Evolutionary conservation across 1,140 invertebrate species (phyloP).

Genomic region (Aphidius gifuensis): DNA sequence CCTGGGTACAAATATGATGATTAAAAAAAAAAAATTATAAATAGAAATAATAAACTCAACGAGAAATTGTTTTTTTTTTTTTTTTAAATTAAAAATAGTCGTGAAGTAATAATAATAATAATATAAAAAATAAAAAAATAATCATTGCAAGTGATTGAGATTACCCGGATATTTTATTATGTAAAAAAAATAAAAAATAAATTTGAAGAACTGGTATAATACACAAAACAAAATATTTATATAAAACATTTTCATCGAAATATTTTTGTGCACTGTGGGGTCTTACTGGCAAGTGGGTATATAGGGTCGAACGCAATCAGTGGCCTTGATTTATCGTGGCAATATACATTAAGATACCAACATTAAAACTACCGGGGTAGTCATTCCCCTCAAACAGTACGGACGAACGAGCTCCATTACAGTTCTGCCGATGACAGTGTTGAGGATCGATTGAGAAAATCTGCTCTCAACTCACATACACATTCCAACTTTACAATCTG

Average conservation of each 20-base stretch:
- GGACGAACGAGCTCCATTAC: slow-evolving; percentile 35
- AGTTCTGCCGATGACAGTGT: slow-evolving; percentile 37
- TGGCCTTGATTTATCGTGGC: slow-evolving; percentile 53
- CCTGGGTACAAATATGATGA: too few species aligned
- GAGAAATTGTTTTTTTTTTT: background rate
- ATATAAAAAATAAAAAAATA: slow-evolving; percentile 4
- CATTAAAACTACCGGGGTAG: slow-evolving; percentile 53
- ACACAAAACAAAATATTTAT: slow-evolving; percentile 33
- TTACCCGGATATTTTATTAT: slow-evolving; percentile 36
- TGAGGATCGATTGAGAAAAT: slow-evolving; percentile 29
- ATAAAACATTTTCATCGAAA: slow-evolving; percentile 8
- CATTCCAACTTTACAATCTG: background rate
- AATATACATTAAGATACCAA: slow-evolving; percentile 57
- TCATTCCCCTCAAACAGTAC: slow-evolving; percentile 25
- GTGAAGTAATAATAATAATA: background rate
- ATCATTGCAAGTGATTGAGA: slow-evolving; percentile 29
- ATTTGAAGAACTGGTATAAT: too few species aligned
- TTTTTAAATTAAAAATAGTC: background rate
- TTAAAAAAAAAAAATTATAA: too few species aligned
- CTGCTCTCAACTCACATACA: slow-evolving; percentile 5
- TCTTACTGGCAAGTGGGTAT: slow-evolving; percentile 11
- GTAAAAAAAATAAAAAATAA: slow-evolving; percentile 33
- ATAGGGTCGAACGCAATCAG: slow-evolving; percentile 52
- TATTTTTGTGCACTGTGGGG: slow-evolving; percentile 13
- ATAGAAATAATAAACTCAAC: too few species aligned